phyloP scores from a whole-genome alignment of 1,140 invertebrate genomes.

The Gonioctena quinquepunctata region DNA sequence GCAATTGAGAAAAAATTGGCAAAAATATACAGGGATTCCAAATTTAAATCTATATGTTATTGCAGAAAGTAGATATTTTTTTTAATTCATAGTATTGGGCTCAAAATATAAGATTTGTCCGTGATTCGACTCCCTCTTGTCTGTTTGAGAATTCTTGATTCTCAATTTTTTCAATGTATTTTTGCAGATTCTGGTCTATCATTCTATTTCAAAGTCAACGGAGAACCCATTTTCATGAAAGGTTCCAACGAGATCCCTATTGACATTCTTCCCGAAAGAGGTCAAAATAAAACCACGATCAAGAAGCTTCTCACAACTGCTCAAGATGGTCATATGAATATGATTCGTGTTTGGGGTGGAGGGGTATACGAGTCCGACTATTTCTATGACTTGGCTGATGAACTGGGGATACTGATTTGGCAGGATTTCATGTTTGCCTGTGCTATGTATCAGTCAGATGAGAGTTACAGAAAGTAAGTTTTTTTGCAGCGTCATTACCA shows the following conservation, averaged over 20 bases:
- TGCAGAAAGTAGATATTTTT: too few species aligned
- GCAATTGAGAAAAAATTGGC: too few species aligned
- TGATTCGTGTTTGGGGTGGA: conserved; percentile 96
- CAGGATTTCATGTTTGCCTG: conserved; percentile 99
- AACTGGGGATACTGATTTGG: conserved; percentile 84
- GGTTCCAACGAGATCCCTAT: conserved; percentile 96
- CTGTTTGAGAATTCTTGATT: too few species aligned
- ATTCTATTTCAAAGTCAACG: conserved; percentile 92
- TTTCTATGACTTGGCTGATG: conserved; percentile 87
- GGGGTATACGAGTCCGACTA: conserved; percentile 91
- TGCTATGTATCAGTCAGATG: conserved; percentile 85
- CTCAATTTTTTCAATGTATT: too few species aligned
- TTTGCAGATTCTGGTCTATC: conserved; percentile 69
- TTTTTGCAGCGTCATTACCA: too few species aligned
- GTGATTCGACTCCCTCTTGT: too few species aligned
- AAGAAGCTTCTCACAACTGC: conserved; percentile 70
- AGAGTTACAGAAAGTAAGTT: neutral
- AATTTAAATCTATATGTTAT: too few species aligned
- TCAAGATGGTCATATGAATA: conserved; percentile 86
- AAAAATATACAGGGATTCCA: too few species aligned
- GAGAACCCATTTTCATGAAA: conserved; percentile 89
- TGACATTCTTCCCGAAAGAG: conserved; percentile 81
- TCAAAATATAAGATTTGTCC: too few species aligned
- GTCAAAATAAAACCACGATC: conserved; percentile 55
- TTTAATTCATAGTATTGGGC: too few species aligned